phyloP scores from a whole-genome alignment of 2,113 vertebrate species.

The Urocitellus parryii region DNA sequence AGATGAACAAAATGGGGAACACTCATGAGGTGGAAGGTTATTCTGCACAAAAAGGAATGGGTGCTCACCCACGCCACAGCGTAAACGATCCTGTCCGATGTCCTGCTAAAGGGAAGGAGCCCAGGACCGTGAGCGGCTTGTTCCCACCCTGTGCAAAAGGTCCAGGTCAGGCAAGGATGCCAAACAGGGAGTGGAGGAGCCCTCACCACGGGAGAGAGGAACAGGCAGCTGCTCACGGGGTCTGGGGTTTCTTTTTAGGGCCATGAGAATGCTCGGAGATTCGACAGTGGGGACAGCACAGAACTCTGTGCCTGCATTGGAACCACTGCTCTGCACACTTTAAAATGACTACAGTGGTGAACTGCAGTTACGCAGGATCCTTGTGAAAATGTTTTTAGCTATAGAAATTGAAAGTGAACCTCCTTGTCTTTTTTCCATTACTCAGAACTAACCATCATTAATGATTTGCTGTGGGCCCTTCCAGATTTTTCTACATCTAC shows the following conservation, averaged over 20 bases:
- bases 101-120: not conserved
- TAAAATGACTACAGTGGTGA: not conserved
- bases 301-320: not conserved
- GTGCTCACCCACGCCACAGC: not conserved
- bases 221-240: no score
- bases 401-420: not conserved
- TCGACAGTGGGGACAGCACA: no score
- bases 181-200: no score
- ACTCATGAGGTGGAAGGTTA: not conserved
- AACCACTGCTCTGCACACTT: not conserved
- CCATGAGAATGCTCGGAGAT: no score
- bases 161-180: not conserved
- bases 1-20: not conserved
- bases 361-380: no score
- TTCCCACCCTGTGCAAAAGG: no score
- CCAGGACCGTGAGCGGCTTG: no score
- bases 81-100: not conserved
- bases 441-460: not conserved
- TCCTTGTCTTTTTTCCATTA: not conserved
- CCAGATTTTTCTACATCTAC: not conserved
- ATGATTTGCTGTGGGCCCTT: not conserved
- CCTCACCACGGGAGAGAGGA: not conserved
- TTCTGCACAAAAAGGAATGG: not conserved
- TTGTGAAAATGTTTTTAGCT: not conserved
- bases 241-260: no score